phyloP scores from a whole-genome alignment of 2,113 vertebrate genomes.

The Nerophis lumbriciformis region DNA sequence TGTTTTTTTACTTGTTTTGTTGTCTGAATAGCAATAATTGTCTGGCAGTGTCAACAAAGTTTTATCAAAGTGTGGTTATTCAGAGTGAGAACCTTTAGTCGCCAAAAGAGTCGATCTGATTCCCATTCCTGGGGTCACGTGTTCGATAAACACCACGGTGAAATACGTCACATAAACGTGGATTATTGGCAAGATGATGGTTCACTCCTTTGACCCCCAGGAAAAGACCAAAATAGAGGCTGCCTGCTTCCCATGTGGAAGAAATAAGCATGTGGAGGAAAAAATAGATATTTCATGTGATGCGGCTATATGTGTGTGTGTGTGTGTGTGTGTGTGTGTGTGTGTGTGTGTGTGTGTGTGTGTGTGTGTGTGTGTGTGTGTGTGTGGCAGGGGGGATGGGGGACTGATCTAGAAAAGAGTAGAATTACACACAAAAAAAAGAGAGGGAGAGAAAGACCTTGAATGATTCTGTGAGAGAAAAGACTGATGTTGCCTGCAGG shows the following conservation, averaged over 20 bases:
- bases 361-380: background rate
- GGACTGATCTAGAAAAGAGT: constrained; percentile 57
- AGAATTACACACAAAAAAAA: constrained; percentile 32
- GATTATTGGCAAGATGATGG: background rate
- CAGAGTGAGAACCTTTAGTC: too few relatives aligned
- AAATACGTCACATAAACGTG: too few relatives aligned
- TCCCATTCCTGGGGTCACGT: too few relatives aligned
- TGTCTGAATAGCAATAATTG: too few relatives aligned
- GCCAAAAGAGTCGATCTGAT: too few relatives aligned
- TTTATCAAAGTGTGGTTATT: too few relatives aligned
- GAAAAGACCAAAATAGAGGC: constrained; percentile 52
- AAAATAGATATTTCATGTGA: constrained; percentile 34
- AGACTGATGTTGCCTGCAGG: constrained; percentile 51
- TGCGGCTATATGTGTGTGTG: constrained; percentile 16
- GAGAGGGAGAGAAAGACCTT: constrained; percentile 41
- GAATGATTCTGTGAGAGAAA: constrained; percentile 50
- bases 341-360: background rate
- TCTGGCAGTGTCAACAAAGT: too few relatives aligned
- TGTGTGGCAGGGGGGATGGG: constrained; percentile 22
- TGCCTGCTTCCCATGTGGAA: constrained; percentile 48
- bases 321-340: background rate
- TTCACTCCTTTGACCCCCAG: constrained; percentile 31
- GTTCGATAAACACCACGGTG: too few relatives aligned
- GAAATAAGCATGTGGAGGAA: constrained; percentile 26
- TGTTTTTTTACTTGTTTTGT: too few relatives aligned